Evolutionary conservation across 2,888 invertebrate species (phyloP).

Genomic region (Apeira syringaria): DNA sequence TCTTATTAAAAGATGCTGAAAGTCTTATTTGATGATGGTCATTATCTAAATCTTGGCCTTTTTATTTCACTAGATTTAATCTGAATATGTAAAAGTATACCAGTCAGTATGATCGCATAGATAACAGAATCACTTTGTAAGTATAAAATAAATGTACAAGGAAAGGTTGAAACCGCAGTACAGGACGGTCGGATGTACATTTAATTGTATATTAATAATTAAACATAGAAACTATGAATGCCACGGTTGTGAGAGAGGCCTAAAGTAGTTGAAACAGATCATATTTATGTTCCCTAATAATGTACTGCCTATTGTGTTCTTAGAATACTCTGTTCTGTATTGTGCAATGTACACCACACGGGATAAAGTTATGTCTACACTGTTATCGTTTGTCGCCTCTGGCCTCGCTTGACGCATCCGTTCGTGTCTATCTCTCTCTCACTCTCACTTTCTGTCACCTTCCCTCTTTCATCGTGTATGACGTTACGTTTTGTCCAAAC

Average conservation of each 20-base stretch:
- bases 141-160: constrained; percentile 39
- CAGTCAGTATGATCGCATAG: background rate
- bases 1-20: too few relatives aligned
- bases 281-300: constrained; percentile 58
- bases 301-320: constrained; percentile 79
- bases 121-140: constrained; percentile 15
- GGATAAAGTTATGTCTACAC: constrained; percentile 57
- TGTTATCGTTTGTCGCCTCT: constrained; percentile 47
- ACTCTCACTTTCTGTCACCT: too few relatives aligned
- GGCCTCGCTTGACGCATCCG: constrained; percentile 5
- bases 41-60: too few relatives aligned
- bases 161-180: constrained; percentile 33
- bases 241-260: constrained; percentile 81
- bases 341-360: constrained; percentile 54
- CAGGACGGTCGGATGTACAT: constrained; percentile 37
- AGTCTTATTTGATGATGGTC: too few relatives aligned
- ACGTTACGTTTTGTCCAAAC: too few relatives aligned
- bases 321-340: constrained; percentile 62
- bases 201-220: constrained; percentile 38
- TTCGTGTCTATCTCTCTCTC: constrained; percentile 2
- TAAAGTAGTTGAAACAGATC: constrained; percentile 66
- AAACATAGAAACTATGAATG: constrained; percentile 43
- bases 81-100: too few relatives aligned
- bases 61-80: too few relatives aligned
- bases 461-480: too few relatives aligned